Evolutionary conservation across 2,888 invertebrate species (phyloP).

Genomic region (Caenorhabditis sp.): DNA sequence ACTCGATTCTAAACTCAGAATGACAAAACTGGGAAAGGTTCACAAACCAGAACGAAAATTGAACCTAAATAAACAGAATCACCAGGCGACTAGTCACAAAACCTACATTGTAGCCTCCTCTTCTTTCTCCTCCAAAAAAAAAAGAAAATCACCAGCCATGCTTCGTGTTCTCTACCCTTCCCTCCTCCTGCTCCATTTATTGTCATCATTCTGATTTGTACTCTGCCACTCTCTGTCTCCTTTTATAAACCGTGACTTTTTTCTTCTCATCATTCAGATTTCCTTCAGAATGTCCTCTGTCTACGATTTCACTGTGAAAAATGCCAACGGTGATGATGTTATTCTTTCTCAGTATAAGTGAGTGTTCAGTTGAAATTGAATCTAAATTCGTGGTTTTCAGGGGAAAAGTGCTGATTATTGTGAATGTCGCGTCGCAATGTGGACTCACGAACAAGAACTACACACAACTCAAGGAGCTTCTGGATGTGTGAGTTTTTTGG

Average conservation of each 20-base stretch:
- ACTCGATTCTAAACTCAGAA: too few relatives aligned
- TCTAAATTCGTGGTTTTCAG: slow-evolving; percentile 79
- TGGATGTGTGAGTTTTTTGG: slow-evolving; percentile 61
- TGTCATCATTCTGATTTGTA: slow-evolving; percentile 46
- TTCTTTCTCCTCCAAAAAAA: not conserved
- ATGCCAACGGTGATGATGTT: slow-evolving; percentile 91
- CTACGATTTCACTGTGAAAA: slow-evolving; percentile 84
- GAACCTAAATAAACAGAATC: not conserved
- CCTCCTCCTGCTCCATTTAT: slow-evolving; percentile 1
- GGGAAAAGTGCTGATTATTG: slow-evolving; percentile 90
- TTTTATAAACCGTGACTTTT: slow-evolving; percentile 31
- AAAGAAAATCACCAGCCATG: slow-evolving; percentile 9
- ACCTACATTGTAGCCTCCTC: slow-evolving; percentile 29
- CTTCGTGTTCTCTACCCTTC: slow-evolving; percentile 18
- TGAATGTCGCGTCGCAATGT: slow-evolving; percentile 92
- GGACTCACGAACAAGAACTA: slow-evolving; percentile 90
- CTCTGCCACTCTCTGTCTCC: not conserved
- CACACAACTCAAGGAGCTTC: slow-evolving; percentile 87
- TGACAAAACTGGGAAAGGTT: not conserved
- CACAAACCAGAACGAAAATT: not conserved
- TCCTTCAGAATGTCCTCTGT: slow-evolving; percentile 61
- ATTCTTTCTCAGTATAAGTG: slow-evolving; percentile 89
- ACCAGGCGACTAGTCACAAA: slow-evolving; percentile 9
- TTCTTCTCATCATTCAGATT: slow-evolving; percentile 6
- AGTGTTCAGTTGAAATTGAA: slow-evolving; percentile 46